Conservation (phyloP, 2,888 invertebrate genomes). For the Cancer borealis region DNA sequence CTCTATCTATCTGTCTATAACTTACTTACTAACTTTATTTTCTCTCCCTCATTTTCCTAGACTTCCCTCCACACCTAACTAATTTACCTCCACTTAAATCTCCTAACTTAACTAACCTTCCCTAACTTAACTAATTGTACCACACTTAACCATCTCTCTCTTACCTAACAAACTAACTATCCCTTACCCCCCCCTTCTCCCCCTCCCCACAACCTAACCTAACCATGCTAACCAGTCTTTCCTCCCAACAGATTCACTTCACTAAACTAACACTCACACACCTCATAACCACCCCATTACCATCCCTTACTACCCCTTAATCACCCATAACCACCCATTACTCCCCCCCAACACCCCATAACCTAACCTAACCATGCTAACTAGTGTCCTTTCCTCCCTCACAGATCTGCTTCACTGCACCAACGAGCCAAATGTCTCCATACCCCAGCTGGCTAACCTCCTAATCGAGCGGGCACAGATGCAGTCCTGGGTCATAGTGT, state of each 20-base stretch:
- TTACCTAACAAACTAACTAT: not conserved
- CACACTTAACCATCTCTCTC: not conserved
- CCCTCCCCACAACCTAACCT: not conserved
- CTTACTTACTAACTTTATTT: not conserved
- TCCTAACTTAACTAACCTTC: no score
- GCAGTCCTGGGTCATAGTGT: constrained; percentile 99
- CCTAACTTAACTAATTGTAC: not conserved
- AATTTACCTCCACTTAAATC: no score
- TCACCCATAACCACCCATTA: no score
- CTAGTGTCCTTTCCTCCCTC: constrained; percentile 78
- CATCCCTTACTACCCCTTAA: no score
- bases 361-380: no score
- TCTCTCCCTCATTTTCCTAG: no score
- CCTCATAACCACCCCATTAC: no score
- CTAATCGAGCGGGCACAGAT: constrained; percentile 98
- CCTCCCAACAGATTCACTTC: no score
- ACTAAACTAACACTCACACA: no score
- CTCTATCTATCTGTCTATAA: not conserved
- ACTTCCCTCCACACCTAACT: no score
- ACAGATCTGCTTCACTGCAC: constrained; percentile 99
- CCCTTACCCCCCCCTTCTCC: not conserved
- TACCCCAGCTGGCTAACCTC: constrained; percentile 98
- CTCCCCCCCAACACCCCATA: no score
- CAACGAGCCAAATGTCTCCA: constrained; percentile 99
- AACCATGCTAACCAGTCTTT: no score